Evolutionary conservation across 2,888 invertebrate genomes (phyloP), one percentile per base, ranked within the genome.

Genomic region (Augochlorella aurata): DNA sequence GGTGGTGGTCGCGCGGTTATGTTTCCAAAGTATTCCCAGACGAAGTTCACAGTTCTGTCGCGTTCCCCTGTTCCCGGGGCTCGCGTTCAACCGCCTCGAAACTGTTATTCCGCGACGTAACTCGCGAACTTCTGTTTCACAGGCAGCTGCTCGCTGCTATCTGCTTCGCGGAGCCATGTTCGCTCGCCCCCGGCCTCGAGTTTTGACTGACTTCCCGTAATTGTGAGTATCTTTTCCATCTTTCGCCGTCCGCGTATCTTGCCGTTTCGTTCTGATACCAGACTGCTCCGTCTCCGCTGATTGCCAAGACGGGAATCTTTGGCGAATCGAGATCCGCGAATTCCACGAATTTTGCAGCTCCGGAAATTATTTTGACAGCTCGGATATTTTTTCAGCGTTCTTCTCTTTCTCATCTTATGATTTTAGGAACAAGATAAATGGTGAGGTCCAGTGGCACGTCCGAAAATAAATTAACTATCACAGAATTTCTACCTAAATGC

Each of bases 11-110:
- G 67, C 45, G 63, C 52, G 65, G 68, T 45, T 74, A 67, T 50
- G 74, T 58, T 58, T 66, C 47, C 29, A 58, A 70, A 79, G 70
- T 52, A 66, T 79, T 79, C 69, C 21, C 44, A 21, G 24, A 14
- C 29, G 24, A 67, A 76, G 45, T 76, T 79, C 65, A 3, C 10
- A 38, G 63, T 5, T 65, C 38, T 38, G 65, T 63, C 61, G 38
- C 18, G 29, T 63, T 12, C 18, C n/a, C 65, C n/a, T 65, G 65
- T 10, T n/a, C 68, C 47, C 12, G 38, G 16, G 38, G 38, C 63
- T n/a, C 63, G 50, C 74, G 67, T 74, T 75, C 61, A 61, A 74
- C 74, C 77, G 61, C 74, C 79, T 12, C 75, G 70, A 66, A 79
- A 67, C 70, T 79, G 58, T 61, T 79, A 76, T 79, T 71, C 67